Evolutionary conservation across 2,113 vertebrate genomes (phyloP).

Genomic region (Engraulis encrasicolus): DNA sequence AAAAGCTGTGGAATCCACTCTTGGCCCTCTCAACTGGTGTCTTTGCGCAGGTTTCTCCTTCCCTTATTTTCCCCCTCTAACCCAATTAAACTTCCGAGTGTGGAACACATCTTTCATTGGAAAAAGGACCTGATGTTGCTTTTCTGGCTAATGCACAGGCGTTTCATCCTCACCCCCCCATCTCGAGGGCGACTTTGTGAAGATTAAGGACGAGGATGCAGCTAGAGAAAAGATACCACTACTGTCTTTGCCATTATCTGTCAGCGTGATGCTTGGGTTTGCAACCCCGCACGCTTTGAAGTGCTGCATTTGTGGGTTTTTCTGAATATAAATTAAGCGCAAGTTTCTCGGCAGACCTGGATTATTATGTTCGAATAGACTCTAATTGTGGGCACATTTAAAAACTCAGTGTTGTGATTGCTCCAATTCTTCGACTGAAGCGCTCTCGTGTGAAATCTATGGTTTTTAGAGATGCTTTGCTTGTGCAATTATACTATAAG

Average conservation of each 20-base stretch:
- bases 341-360: background rate
- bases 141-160: slow-evolving; percentile 2
- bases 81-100: slow-evolving; percentile 3
- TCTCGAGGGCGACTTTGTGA: slow-evolving; percentile 9
- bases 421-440: background rate
- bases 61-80: background rate
- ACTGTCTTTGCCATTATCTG: slow-evolving; percentile 8
- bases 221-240: slow-evolving; percentile 14
- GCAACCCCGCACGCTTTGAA: background rate
- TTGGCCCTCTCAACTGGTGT: background rate
- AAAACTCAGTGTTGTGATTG: slow-evolving; percentile 12
- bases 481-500: background rate
- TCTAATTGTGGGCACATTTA: slow-evolving; percentile 1
- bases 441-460: background rate
- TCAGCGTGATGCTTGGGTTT: background rate
- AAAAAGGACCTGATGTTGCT: slow-evolving; percentile 14
- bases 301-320: slow-evolving; percentile 8
- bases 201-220: slow-evolving; percentile 6
- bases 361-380: slow-evolving; percentile 12
- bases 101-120: background rate
- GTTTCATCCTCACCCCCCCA: background rate
- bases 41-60: background rate
- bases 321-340: slow-evolving; percentile 12
- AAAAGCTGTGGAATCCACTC: background rate
- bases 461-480: background rate